phyloP scores from a whole-genome alignment of 2,888 invertebrate genomes.

The Calliphora vomitoria region DNA sequence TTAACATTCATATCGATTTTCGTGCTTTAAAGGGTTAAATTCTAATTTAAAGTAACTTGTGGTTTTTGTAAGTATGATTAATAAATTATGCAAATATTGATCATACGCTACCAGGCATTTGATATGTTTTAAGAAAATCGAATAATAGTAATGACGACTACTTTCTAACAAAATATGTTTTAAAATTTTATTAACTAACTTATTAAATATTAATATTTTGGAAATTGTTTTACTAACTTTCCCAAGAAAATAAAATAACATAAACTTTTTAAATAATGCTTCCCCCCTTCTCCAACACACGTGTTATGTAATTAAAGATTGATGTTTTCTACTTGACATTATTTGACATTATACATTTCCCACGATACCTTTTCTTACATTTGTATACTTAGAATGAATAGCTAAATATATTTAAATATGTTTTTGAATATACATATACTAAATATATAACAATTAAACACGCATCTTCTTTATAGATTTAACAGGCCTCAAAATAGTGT shows the following conservation, averaged over 20 bases:
- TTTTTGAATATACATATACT: neutral
- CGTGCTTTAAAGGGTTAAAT: no score
- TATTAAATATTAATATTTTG: no score
- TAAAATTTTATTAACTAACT: no score
- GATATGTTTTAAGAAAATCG: no score
- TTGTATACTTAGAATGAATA: neutral
- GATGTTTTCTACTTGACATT: constrained; percentile 24
- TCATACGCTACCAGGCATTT: no score
- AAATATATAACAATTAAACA: constrained; percentile 43
- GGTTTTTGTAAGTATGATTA: no score
- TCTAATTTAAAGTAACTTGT: no score
- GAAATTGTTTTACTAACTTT: neutral
- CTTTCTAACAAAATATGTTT: no score
- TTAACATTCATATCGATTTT: no score
- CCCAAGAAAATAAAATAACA: neutral
- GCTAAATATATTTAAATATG: neutral
- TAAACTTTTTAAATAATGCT: no score
- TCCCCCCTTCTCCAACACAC: neutral
- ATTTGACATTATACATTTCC: constrained; percentile 34
- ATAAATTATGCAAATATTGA: no score
- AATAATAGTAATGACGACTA: no score
- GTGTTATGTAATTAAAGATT: neutral
- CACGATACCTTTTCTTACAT: constrained; percentile 22
- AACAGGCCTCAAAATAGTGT: neutral
- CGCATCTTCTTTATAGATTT: constrained; percentile 43